phyloP scores from a whole-genome alignment of 2,888 invertebrate genomes.

The Tetropium fuscum region DNA sequence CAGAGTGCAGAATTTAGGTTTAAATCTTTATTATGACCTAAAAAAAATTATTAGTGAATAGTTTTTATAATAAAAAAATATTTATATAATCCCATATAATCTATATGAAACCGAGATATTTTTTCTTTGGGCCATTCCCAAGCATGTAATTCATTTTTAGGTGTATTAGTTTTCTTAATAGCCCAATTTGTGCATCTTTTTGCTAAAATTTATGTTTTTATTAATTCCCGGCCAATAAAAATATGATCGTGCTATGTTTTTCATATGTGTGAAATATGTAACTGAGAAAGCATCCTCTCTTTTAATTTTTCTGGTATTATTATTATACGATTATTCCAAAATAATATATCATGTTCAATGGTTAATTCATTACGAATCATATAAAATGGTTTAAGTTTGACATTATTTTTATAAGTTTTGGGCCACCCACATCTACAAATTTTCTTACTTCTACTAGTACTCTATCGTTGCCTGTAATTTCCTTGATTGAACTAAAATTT shows the following conservation, averaged over 20 bases:
- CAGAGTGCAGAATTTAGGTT: not conserved
- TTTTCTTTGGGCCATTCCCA: not conserved
- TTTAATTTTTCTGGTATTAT: not conserved
- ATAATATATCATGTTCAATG: not conserved
- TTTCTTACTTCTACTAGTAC: not conserved
- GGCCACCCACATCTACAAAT: not conserved
- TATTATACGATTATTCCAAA: conserved; percentile 4
- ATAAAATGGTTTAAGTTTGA: not conserved
- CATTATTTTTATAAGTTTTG: not conserved
- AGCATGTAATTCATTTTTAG: not conserved
- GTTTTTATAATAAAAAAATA: not conserved
- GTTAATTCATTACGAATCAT: not conserved
- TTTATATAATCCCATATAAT: not conserved
- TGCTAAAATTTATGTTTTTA: not conserved
- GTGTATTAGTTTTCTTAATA: not conserved
- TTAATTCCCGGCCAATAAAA: not conserved
- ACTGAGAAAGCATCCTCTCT: not conserved
- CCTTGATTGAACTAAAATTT: not conserved
- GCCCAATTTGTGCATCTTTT: not conserved
- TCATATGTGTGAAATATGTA: not conserved
- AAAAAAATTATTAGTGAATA: not conserved
- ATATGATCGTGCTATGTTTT: not conserved
- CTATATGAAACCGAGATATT: not conserved
- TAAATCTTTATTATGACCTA: no score
- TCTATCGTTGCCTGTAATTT: not conserved